Base-by-base conservation (phyloP, 1,140 invertebrate species). In the Drosophila kikkawai region DNA sequence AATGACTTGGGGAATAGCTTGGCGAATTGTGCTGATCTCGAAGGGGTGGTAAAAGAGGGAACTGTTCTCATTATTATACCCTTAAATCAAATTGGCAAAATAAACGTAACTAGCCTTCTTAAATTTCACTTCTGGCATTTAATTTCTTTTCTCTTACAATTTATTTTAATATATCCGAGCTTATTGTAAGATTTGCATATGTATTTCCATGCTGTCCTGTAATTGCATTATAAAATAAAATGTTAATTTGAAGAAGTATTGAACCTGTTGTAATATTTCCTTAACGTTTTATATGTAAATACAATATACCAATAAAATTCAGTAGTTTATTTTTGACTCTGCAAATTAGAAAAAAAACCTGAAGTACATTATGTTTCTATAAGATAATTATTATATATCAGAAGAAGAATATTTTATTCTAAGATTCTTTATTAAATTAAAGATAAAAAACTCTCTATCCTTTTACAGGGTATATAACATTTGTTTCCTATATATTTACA, bases 1-100 rank as follows among this genome's bases (percentile, higher is more conserved):
- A 76, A 60, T 73, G 75, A 80, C 64, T 83, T 51, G 59, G 17
- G 51, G 45, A 86, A 70, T 63, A 75, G 55, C 48, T 55, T 47
- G 56, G 71, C 48, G 26, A 32, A 39, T 69, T 60, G 34, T 22
- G 53, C 53, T 56, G 53, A 56, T 56, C 53, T 56, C 34, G 34
- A 34, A 55, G 4, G 51, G 51, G 51, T 22, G 51, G 17, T 15
- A 13, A 15, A 48, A 32, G 12, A 15, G 51, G 51, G 13, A 53
- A 50, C 26, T 59, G 63, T 11, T 44, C 29, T 65, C 39, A 65
- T 65, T 42, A 61, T 41, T 41, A 44, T 63, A 44, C 39, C 56
- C 56, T 39, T 42, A 61, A 34, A 12, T 26, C 26, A 32, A 65
- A 34, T 44, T 44, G 41, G 15, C 32, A 44, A 44, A 26, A 61